phyloP scores from a whole-genome alignment of 2,113 vertebrate genomes.

The Poeciliopsis turrubarensis region DNA sequence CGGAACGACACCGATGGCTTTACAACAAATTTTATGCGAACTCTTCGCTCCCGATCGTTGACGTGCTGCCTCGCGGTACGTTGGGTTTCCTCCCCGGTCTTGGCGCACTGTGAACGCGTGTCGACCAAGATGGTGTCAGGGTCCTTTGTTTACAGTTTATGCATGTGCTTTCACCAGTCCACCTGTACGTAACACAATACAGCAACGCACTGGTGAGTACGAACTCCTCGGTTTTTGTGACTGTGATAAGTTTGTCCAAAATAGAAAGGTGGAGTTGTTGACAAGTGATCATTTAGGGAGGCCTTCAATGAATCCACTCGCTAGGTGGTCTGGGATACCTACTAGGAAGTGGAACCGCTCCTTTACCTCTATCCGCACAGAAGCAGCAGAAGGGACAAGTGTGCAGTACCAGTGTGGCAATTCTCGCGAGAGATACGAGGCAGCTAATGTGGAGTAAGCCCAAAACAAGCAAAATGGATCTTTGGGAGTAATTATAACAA shows the following conservation, averaged over 20 bases:
- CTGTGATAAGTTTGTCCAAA: no score
- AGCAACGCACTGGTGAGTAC: not conserved
- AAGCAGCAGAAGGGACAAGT: conserved; percentile 3
- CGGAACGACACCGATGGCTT: conserved; percentile 77
- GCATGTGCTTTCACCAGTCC: not conserved
- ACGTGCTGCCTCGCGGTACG: not conserved
- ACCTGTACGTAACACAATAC: not conserved
- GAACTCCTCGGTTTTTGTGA: not conserved
- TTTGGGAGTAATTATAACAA: not conserved
- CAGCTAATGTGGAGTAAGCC: not conserved
- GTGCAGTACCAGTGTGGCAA: not conserved
- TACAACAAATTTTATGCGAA: conserved; percentile 32
- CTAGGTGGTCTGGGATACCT: conserved; percentile 69
- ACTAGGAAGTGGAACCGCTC: conserved; percentile 38
- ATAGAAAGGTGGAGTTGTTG: conserved; percentile 27
- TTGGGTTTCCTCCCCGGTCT: not conserved
- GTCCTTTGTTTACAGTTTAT: conserved; percentile 69
- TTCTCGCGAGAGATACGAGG: conserved; percentile 8
- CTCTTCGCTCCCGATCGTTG: not conserved
- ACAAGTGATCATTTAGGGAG: conserved; percentile 30
- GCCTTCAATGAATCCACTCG: conserved; percentile 35
- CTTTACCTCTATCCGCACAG: conserved; percentile 26
- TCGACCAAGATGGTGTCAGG: conserved; percentile 18
- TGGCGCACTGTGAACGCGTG: not conserved
- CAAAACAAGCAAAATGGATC: not conserved